Base-by-base conservation (phyloP, 2,888 invertebrate species). In the Prosopocoilus inquinatus region DNA sequence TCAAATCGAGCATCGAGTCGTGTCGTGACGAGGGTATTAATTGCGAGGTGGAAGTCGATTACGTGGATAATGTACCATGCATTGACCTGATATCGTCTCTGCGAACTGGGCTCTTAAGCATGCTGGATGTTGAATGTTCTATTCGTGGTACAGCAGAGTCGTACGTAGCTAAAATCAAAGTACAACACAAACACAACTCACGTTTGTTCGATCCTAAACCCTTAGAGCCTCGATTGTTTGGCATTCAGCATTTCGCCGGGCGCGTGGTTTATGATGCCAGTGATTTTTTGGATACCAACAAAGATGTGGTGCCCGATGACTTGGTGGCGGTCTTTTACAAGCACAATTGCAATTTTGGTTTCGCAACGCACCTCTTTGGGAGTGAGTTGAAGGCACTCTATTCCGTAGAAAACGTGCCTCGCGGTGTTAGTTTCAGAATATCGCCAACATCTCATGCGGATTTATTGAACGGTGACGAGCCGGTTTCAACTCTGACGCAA, bases 11-110 rank as follows among this genome's bases (percentile, higher is more conserved):
- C 64, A 90, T 93, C 62, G 95, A 96, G 79, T 93, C 95, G 50
- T 94, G 95, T 71, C 84, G 93, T 59, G 96, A 96, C 75, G 95
- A 96, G 80, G 94, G 94, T 48, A 94, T 96, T 66, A 83, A 87
- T 50, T 90, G 90, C 74, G 93, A 94, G 70, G 88, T 93, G 20
- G 93, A 94, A 75, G 90, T 95, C 55, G 93, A 93, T 75, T 96
- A 95, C 79, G 92, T 93, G 57, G 96, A 96, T 79, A 96, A 92
- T 78, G 94, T 95, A 66, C 95, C 96, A 3, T 94, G 95, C 79
- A 95, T 96, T 70, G 95, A 96, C 80, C 85, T 96, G 69, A 91
- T 96, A 70, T 95, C 95, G 8, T 94, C 95, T 15, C 79, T 95
- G 82, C 86, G 94, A 64, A 94, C 93, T 9, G 96, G 96, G 3